Evolutionary conservation across 2,113 vertebrate genomes (phyloP).

Genomic region (Oreochromis spilurus): DNA sequence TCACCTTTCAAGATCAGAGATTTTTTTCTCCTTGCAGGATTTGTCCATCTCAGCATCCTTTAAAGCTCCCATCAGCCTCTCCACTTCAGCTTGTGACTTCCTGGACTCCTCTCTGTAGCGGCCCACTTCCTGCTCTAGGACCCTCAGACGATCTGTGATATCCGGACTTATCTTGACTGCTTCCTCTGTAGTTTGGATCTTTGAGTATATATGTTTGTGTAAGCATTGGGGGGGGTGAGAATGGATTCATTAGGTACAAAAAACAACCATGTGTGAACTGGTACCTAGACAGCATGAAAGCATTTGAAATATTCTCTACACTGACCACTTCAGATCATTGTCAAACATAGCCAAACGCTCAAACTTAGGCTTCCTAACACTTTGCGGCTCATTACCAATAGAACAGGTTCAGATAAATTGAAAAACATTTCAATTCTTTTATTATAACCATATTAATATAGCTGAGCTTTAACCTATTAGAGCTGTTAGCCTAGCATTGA

Average conservation of each 20-base stretch:
- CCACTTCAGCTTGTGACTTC: slow-evolving; percentile 88
- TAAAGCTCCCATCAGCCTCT: slow-evolving; percentile 87
- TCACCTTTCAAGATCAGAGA: slow-evolving; percentile 92
- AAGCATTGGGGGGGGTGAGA: neutral
- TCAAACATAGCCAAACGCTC: neutral
- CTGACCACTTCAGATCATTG: neutral
- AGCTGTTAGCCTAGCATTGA: neutral
- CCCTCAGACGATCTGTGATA: slow-evolving; percentile 84
- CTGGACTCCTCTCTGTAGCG: slow-evolving; percentile 88
- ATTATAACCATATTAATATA: neutral
- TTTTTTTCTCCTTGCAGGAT: slow-evolving; percentile 90
- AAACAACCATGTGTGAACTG: neutral
- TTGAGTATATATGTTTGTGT: slow-evolving; percentile 27
- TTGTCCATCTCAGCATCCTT: slow-evolving; percentile 88
- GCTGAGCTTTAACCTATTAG: neutral
- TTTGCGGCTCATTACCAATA: neutral
- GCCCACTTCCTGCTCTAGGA: slow-evolving; percentile 89
- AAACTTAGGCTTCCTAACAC: neutral
- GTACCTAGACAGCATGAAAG: neutral
- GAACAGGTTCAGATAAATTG: neutral
- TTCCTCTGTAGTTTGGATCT: slow-evolving; percentile 83
- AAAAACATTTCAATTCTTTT: neutral
- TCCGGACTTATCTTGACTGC: slow-evolving; percentile 82
- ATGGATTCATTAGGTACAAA: neutral
- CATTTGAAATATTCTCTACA: neutral